phyloP scores from a whole-genome alignment of 2,888 invertebrate species.

The Eupithecia insigniata region DNA sequence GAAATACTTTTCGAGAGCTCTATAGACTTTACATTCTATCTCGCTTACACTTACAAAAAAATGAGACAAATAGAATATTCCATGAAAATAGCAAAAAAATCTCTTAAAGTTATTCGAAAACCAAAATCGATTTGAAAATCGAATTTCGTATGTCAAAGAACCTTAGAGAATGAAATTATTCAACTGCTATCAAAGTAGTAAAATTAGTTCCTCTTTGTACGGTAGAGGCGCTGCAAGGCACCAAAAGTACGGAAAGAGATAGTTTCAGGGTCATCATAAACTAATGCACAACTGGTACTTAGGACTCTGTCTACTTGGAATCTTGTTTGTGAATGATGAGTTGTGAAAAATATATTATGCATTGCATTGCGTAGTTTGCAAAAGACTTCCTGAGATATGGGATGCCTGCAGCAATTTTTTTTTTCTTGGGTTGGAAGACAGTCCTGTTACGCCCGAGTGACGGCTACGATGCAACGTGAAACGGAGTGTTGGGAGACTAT shows the following conservation, averaged over 20 bases:
- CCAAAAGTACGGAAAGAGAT: neutral
- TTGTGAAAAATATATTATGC: slow-evolving; percentile 11
- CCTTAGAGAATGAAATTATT: neutral
- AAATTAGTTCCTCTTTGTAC: neutral
- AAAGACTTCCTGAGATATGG: neutral
- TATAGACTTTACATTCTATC: neutral
- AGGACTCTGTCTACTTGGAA: slow-evolving; percentile 20
- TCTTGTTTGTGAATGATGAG: slow-evolving; percentile 24
- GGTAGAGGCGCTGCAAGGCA: too few relatives aligned
- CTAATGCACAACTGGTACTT: neutral
- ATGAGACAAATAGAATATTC: neutral
- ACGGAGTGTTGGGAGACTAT: too few relatives aligned
- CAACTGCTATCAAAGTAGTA: neutral
- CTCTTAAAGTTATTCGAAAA: neutral
- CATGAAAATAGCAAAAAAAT: neutral
- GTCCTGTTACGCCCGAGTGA: too few relatives aligned
- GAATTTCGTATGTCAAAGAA: neutral
- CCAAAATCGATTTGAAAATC: too few relatives aligned
- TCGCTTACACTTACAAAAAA: neutral
- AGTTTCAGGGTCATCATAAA: neutral
- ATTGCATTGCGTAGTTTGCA: neutral
- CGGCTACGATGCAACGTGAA: too few relatives aligned
- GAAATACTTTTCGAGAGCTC: neutral
- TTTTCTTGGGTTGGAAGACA: too few relatives aligned
- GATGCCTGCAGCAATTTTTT: neutral